Conservation (phyloP, 2,113 vertebrate species). For the Gracilinanus agilis region DNA sequence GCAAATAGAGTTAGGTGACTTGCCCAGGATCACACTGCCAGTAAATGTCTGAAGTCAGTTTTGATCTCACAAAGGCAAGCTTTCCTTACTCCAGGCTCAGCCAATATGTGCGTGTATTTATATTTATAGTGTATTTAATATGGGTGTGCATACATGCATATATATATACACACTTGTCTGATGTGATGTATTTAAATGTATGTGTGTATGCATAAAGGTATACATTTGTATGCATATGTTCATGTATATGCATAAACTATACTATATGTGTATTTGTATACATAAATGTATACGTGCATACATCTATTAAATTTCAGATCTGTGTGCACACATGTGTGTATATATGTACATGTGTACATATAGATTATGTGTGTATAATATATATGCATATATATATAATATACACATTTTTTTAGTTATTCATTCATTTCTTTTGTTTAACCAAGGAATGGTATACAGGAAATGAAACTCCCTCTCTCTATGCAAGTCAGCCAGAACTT, state of each 20-base stretch:
- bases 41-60: no score
- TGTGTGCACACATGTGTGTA: background rate
- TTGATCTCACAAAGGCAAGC: no score
- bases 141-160: no score
- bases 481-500: background rate
- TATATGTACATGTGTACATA: background rate
- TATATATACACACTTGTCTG: background rate
- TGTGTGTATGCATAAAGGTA: background rate
- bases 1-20: no score
- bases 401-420: no score
- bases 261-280: background rate
- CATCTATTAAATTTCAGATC: no score
- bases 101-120: no score
- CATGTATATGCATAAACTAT: background rate
- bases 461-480: background rate
- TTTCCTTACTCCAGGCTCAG: no score
- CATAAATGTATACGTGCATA: no score
- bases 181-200: background rate
- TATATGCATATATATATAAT: background rate
- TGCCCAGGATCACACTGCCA: no score
- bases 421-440: background rate
- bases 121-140: no score
- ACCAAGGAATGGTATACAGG: background rate
- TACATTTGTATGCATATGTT: background rate
- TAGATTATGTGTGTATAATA: background rate